phyloP scores from a whole-genome alignment of 1,140 invertebrate genomes.

The Tribolium madens region DNA sequence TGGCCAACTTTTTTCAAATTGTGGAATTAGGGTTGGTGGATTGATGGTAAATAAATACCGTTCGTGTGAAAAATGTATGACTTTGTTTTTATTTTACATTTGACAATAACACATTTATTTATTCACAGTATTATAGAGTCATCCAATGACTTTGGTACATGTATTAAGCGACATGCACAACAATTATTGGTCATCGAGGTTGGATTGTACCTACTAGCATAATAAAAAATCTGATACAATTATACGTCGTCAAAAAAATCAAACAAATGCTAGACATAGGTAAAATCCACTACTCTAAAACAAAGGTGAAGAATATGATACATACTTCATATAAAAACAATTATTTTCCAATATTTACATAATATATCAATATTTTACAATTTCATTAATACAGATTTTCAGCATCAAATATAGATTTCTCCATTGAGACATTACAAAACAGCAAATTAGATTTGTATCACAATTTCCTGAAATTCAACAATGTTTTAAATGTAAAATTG shows the following conservation, averaged over 20 bases:
- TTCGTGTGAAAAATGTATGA: constrained; percentile 49
- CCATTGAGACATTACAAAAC: constrained; percentile 42
- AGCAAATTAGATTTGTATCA: constrained; percentile 58
- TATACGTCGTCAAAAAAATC: background rate
- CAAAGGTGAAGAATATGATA: constrained; percentile 44
- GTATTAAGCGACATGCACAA: constrained; percentile 54
- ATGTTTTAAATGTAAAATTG: constrained; percentile 53
- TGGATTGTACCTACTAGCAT: constrained; percentile 47
- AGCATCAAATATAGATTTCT: constrained; percentile 61
- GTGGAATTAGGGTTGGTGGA: too few species aligned
- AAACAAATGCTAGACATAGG: constrained; percentile 40
- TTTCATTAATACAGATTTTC: constrained; percentile 59
- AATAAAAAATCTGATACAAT: constrained; percentile 15
- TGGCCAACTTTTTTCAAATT: too few species aligned
- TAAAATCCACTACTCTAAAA: constrained; percentile 50
- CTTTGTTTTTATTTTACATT: constrained; percentile 52
- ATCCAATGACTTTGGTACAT: constrained; percentile 48
- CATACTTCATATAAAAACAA: constrained; percentile 61
- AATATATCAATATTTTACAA: constrained; percentile 59
- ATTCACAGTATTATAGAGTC: constrained; percentile 51
- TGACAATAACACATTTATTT: constrained; percentile 55
- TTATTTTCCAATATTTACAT: constrained; percentile 58
- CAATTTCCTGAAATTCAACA: constrained; percentile 61
- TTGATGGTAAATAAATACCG: background rate
- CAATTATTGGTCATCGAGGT: constrained; percentile 57